Base-by-base conservation (phyloP, 2,888 invertebrate species). In the Eurytoma adleriae region DNA sequence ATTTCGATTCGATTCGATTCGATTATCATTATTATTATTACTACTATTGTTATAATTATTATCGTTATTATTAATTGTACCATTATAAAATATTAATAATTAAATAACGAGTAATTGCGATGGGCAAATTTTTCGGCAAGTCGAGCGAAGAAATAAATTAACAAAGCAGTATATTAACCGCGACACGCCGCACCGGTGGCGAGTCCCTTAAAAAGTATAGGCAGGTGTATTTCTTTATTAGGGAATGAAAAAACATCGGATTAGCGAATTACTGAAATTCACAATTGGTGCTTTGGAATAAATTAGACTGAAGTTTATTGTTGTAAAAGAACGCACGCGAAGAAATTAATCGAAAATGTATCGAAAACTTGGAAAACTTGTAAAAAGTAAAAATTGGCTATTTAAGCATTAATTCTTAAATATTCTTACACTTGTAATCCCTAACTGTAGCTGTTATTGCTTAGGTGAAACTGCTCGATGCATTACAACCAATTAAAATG, bases 241-340 rank as follows among this genome's bases (percentile, higher is more conserved):
- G 54, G 20, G n/a, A 73, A 48, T 57, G 3, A 54, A 12, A 27
- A 24, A 13, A 16, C 12, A 27, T 52, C 52, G 50, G 71, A 24
- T n/a, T n/a, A 48, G 27, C 52, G 57, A 82, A 79, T 83, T 77
- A 75, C 76, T 78, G 79, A 68, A 81, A 85, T 82, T 85, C 85
- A 86, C 84, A 84, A 89, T 89, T 89, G 90, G 90, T 90, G 89
- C 90, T 90, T 88, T 86, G 88, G 85, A 89, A 89, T 88, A 85
- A 86, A 90, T 90, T 89, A 90, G 90, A 89, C 90, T 90, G 90
- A 90, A 88, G 88, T 74, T 78, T 86, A 88, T 89, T 89, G 88
- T 90, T 89, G 86, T 89, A 69, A 78, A 62, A 76, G 73, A 83
- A 83, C 83, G 80, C 20, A 77, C 71, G 80, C 61, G 71, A 71